Base-by-base conservation (phyloP, 2,888 invertebrate species). In the Troglohyphantes excavatus region DNA sequence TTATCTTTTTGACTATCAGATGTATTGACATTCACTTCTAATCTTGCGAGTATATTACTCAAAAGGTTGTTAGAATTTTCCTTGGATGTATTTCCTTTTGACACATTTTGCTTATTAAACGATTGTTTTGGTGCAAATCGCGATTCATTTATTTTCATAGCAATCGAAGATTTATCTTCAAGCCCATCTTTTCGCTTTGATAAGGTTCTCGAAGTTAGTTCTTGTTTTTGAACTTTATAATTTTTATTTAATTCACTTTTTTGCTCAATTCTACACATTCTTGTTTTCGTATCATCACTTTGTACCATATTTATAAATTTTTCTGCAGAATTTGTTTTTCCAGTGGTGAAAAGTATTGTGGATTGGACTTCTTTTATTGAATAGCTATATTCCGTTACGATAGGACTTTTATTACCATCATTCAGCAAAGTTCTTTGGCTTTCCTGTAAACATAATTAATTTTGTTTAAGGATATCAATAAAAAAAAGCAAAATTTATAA, bases 361-460 rank as follows among this genome's bases (percentile, higher is more conserved):
- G 81, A 81, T 13, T 68, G 33, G 11, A 61, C 39, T 65, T 78
- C 43, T n/a, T 78, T 67, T 13, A 81, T 21, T 81, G 68, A 67
- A 68, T 81, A 68, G 27, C 81, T 81, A 17, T 53, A 81, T 81
- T 81, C 68, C 26, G 39, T 43, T 21, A 33, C 17, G 6, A 78
- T n/a, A 65, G 78, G 65, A 43, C 39, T 65, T 78, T 17, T 26
- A 26, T 23, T 23, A 26, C 17, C 5, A 23, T 39, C 53, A 53
- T n/a, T 53, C n/a, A 53, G 13, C 13, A 13, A n/a, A n/a, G 53
- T 53, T 5, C 17, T 53, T 68, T 9, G 29, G 11, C 11, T 75
- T 7, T 19, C 33, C 75, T 75, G 59, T 26, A 75, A 75, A 29
- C 13, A 29, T 3, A 19, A 46, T 73, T n/a, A 72, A n/a, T n/a